Conservation (phyloP, 2,113 vertebrate species). For the Salvelinus namaycush region DNA sequence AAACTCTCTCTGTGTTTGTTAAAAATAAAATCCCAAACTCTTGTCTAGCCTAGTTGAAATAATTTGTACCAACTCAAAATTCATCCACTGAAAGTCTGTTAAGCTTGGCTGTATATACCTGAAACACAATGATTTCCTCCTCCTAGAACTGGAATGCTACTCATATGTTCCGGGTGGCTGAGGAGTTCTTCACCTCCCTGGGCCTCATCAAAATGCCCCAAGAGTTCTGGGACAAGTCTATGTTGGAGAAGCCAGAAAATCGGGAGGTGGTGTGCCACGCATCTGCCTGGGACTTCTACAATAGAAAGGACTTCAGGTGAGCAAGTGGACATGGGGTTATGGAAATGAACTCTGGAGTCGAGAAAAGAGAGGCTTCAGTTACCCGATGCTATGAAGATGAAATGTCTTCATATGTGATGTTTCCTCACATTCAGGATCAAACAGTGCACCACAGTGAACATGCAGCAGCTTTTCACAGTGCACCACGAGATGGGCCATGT, state of each 20-base stretch:
- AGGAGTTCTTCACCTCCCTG: slow-evolving; percentile 91
- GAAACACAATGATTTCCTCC: background rate
- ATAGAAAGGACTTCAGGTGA: slow-evolving; percentile 96
- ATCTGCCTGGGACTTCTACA: slow-evolving; percentile 98
- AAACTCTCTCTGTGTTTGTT: too few species aligned
- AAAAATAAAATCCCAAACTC: too few species aligned
- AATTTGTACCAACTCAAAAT: too few species aligned
- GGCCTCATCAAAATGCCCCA: slow-evolving; percentile 83
- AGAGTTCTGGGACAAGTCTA: slow-evolving; percentile 88
- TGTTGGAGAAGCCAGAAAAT: slow-evolving; percentile 90
- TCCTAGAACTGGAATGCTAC: slow-evolving; percentile 85
- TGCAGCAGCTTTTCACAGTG: slow-evolving; percentile 94
- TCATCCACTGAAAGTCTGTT: too few species aligned
- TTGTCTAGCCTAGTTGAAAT: too few species aligned
- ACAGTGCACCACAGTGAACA: slow-evolving; percentile 89
- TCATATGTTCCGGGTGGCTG: slow-evolving; percentile 86
- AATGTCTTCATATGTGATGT: background rate
- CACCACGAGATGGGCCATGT: slow-evolving; percentile 97
- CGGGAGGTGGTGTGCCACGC: slow-evolving; percentile 94
- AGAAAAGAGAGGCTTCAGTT: background rate
- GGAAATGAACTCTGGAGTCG: too few species aligned
- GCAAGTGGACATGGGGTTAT: background rate
- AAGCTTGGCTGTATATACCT: too few species aligned
- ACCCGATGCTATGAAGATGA: background rate
- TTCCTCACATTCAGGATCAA: slow-evolving; percentile 81